Conservation (phyloP, 2,888 invertebrate genomes). For the Holacanthella duospinosa region DNA sequence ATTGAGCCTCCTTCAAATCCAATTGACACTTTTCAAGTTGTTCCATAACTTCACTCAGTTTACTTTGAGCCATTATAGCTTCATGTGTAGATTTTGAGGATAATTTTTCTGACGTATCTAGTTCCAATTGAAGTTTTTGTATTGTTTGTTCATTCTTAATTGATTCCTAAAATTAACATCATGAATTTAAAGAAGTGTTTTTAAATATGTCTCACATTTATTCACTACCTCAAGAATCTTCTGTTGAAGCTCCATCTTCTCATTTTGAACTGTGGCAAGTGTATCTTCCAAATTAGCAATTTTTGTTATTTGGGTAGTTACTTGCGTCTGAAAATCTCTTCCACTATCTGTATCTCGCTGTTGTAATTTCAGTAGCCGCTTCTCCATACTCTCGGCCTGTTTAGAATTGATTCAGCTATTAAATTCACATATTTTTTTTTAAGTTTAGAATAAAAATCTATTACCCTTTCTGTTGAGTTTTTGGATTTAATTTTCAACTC, state of each 20-base stretch:
- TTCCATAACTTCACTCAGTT: slow-evolving; percentile 22
- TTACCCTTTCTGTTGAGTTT: slow-evolving; percentile 21
- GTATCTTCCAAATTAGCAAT: slow-evolving; percentile 16
- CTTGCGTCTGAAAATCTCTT: slow-evolving; percentile 9
- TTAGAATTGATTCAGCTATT: neutral
- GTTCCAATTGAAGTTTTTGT: slow-evolving; percentile 7
- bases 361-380: slow-evolving; percentile 14
- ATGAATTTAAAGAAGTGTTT: too few relatives aligned
- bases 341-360: neutral
- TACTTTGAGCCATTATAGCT: slow-evolving; percentile 25
- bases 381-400: slow-evolving; percentile 21
- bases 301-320: slow-evolving; percentile 14
- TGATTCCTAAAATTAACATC: slow-evolving; percentile 6
- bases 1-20: slow-evolving; percentile 24
- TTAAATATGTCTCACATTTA: too few relatives aligned
- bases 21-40: slow-evolving; percentile 26
- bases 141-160: neutral
- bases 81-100: slow-evolving; percentile 35
- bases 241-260: slow-evolving; percentile 22
- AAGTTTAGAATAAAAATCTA: neutral
- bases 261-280: slow-evolving; percentile 12
- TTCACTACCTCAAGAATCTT: slow-evolving; percentile 25
- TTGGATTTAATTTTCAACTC: slow-evolving; percentile 20
- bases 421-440: neutral
- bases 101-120: slow-evolving; percentile 29